phyloP scores from a whole-genome alignment of 2,888 invertebrate genomes.

The Venusia cambrica region DNA sequence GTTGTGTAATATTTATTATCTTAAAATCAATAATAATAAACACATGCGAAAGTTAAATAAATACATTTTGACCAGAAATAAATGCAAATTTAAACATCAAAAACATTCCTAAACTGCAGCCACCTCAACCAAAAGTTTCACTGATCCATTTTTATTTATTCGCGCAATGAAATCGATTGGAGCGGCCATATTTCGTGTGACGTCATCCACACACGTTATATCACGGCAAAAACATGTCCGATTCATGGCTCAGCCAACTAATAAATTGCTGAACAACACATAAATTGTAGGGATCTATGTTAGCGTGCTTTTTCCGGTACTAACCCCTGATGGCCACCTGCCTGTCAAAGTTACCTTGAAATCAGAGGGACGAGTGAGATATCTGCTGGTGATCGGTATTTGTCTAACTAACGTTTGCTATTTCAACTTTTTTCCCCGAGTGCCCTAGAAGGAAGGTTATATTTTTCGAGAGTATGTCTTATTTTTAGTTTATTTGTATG shows the following conservation, averaged over 20 bases:
- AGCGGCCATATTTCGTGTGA: slow-evolving; percentile 40
- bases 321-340: slow-evolving; percentile 24
- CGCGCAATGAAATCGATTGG: slow-evolving; percentile 40
- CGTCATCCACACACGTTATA: slow-evolving; percentile 46
- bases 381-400: no score
- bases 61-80: not conserved
- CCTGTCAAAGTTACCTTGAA: slow-evolving; percentile 20
- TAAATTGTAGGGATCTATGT: slow-evolving; percentile 48
- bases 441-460: no score
- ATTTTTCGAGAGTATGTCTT: no score
- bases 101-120: slow-evolving; percentile 12
- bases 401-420: no score
- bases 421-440: no score
- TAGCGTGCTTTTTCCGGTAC: slow-evolving; percentile 41
- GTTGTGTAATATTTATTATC: no score
- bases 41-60: no score
- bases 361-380: slow-evolving; percentile 11
- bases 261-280: slow-evolving; percentile 46
- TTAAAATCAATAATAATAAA: no score
- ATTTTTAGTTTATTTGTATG: no score
- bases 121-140: slow-evolving; percentile 29
- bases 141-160: slow-evolving; percentile 48
- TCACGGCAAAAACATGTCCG: slow-evolving; percentile 46
- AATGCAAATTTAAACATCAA: slow-evolving; percentile 3
- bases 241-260: slow-evolving; percentile 46